phyloP scores from a whole-genome alignment of 1,140 invertebrate genomes.

The Propsilocerus akamusi region DNA sequence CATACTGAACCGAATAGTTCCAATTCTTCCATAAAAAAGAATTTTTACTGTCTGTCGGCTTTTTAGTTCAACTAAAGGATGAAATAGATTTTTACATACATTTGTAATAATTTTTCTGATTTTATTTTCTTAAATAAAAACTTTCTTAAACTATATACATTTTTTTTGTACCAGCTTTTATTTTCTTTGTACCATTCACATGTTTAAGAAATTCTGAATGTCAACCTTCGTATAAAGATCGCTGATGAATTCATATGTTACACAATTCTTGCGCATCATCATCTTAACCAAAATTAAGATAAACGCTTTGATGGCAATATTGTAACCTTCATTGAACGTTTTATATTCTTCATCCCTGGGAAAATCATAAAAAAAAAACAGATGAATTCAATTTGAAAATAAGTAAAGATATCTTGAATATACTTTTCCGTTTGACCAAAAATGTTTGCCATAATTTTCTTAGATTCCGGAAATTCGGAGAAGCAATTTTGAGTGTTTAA shows the following conservation, averaged over 20 bases:
- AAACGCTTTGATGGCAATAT: neutral
- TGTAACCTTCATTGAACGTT: neutral
- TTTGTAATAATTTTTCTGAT: too few relatives aligned
- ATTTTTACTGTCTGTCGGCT: too few relatives aligned
- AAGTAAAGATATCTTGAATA: neutral
- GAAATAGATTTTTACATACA: too few relatives aligned
- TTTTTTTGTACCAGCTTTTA: neutral
- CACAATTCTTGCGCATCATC: neutral
- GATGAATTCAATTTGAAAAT: neutral
- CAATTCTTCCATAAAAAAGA: too few relatives aligned
- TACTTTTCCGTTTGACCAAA: neutral
- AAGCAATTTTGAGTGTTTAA: neutral
- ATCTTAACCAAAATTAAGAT: neutral
- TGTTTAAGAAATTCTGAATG: neutral
- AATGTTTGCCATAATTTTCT: neutral
- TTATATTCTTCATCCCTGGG: neutral
- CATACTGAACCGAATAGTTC: too few relatives aligned
- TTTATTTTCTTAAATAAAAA: too few relatives aligned
- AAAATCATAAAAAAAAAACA: neutral
- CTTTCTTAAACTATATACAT: too few relatives aligned
- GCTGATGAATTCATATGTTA: neutral
- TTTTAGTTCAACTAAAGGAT: too few relatives aligned
- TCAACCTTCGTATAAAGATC: neutral
- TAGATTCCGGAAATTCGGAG: neutral
- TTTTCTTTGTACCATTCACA: neutral